Base-by-base conservation (phyloP, 2,888 invertebrate species). In the Penaeus monodon region DNA sequence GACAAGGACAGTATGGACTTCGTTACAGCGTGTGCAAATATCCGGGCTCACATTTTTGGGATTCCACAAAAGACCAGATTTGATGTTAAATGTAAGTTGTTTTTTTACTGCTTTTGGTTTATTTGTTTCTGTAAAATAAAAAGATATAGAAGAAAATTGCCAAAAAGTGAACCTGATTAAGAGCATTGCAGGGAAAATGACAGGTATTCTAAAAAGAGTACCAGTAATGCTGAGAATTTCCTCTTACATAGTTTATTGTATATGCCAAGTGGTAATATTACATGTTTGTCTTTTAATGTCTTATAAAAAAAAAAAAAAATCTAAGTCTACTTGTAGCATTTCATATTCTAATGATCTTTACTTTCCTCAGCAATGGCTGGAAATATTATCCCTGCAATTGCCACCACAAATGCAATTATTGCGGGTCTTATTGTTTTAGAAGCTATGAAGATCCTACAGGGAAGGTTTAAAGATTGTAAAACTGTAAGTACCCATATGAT, bases 381-480 rank as follows among this genome's bases (percentile, higher is more conserved):
- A 27, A 99, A 99, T 92, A 99, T 99, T 91, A 98, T 99, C 91
- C 99, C 99, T 14, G 99, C 99, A 0, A 99, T 99, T 92, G 99
- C 99, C 12, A 98, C 99, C 0, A 99, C 99, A 1, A 99, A 99
- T 92, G 99, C 99, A 0, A 97, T 99, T 88, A 96, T 99, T 65
- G 98, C 99, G 0, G 99, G 98, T 0, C 94, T 99, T n/a, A 97
- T 98, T 0, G 97, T 99, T 0, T 93, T 98, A 84, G 96, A 98
- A 89, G 96, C 97, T 0, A 95, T 98, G 91, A 95, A 95, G 84
- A 94, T 97, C 12, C 93, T 99, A 0, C 93, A 94, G 81, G 94
- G 94, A 0, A 93, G 95, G 81, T 93, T 95, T 65, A 94, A 95
- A 22, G 93, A 94, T 33, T 96, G 97, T 92, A 94, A 95, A 91